Conservation (phyloP, 2,113 vertebrate genomes). For the Pungitius pungitius region DNA sequence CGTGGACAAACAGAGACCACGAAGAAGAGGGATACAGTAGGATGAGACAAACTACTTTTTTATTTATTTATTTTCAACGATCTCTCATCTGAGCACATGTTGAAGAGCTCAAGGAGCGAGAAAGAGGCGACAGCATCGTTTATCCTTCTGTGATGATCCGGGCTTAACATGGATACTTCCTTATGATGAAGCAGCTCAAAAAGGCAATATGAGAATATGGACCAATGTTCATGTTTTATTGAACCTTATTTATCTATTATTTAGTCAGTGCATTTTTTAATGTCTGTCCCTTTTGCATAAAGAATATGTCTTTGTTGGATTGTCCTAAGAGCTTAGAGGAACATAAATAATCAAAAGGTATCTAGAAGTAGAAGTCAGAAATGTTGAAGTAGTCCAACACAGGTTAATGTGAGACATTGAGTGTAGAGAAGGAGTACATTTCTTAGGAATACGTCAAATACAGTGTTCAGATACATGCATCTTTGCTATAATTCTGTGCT, state of each 20-base stretch:
- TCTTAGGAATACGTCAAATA: conserved; percentile 39
- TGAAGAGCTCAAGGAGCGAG: conserved; percentile 68
- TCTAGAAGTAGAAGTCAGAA: conserved; percentile 49
- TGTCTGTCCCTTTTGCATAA: conserved; percentile 59
- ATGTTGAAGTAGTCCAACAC: conserved; percentile 16
- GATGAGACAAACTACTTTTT: conserved; percentile 45
- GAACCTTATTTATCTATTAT: conserved; percentile 69
- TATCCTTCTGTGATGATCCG: conserved; percentile 71
- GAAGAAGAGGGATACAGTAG: conserved; percentile 12
- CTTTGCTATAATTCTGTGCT: conserved; percentile 50
- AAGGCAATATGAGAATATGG: conserved; percentile 71
- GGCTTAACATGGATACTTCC: conserved; percentile 62
- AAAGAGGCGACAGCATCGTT: conserved; percentile 36
- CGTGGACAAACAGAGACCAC: conserved; percentile 10
- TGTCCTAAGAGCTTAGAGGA: conserved; percentile 33
- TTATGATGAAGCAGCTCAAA: conserved; percentile 50
- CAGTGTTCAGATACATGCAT: conserved; percentile 15
- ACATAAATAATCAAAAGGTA: conserved; percentile 18
- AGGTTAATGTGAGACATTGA: conserved; percentile 27
- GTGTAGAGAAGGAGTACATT: conserved; percentile 2
- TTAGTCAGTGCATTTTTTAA: conserved; percentile 57
- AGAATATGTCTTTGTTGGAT: conserved; percentile 41
- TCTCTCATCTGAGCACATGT: conserved; percentile 69
- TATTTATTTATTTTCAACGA: conserved; percentile 45
- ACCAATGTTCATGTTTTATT: conserved; percentile 75